phyloP scores from a whole-genome alignment of 2,888 invertebrate genomes.

The Caenorhabditis sp. region DNA sequence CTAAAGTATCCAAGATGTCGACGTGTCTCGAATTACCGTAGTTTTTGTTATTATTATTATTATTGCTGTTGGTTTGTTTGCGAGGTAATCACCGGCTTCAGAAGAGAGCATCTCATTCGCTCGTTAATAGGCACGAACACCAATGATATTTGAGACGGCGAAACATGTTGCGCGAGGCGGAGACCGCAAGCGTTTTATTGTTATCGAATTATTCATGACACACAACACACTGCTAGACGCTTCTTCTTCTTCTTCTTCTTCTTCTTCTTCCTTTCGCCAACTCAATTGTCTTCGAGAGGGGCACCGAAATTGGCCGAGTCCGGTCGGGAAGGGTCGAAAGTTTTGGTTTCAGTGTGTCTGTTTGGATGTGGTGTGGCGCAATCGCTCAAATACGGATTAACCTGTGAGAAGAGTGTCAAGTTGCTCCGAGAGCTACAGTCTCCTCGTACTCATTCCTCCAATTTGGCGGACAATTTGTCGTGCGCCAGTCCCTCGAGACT shows the following conservation, averaged over 20 bases:
- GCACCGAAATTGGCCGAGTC: background rate
- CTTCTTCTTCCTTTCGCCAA: too few species aligned
- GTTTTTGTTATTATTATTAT: too few species aligned
- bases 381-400: slow-evolving; percentile 18
- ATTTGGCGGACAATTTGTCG: slow-evolving; percentile 37
- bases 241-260: background rate
- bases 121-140: slow-evolving; percentile 12
- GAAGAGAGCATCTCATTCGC: background rate
- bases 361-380: slow-evolving; percentile 16
- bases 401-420: slow-evolving; percentile 26
- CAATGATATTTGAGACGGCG: slow-evolving; percentile 37
- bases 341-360: background rate
- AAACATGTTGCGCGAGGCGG: slow-evolving; percentile 36
- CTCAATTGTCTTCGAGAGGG: background rate
- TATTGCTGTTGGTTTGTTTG: slow-evolving; percentile 19
- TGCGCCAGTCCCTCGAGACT: slow-evolving; percentile 9
- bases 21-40: slow-evolving; percentile 45
- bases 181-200: slow-evolving; percentile 19
- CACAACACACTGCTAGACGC: background rate
- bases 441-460: slow-evolving; percentile 12
- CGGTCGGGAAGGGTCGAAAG: background rate
- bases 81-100: slow-evolving; percentile 30
- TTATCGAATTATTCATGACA: slow-evolving; percentile 55
- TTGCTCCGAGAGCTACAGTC: too few species aligned
- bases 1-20: background rate